phyloP scores from a whole-genome alignment of 2,113 vertebrate genomes.

The Semnornis frantzii region DNA sequence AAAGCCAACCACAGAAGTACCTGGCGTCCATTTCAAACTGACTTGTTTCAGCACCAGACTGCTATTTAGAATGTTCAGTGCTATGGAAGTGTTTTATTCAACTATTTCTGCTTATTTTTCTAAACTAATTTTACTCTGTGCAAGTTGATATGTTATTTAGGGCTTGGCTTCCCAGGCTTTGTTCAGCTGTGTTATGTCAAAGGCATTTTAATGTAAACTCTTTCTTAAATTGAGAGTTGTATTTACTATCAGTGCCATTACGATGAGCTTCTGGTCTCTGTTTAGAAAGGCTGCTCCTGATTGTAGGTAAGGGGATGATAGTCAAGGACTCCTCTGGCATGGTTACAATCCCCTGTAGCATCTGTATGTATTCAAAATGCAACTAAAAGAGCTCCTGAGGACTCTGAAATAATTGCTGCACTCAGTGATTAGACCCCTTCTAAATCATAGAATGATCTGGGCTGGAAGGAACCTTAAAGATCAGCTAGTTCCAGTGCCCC shows the following conservation, averaged over 20 bases:
- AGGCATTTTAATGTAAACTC: background rate
- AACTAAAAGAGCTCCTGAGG: background rate
- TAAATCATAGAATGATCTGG: background rate
- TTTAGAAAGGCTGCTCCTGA: background rate
- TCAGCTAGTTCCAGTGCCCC: too few relatives aligned
- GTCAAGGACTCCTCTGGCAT: background rate
- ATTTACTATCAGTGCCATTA: background rate
- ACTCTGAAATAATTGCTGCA: background rate
- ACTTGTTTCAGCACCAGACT: background rate
- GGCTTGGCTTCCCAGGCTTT: background rate
- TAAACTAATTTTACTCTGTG: background rate
- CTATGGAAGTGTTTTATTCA: background rate
- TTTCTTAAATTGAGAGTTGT: background rate
- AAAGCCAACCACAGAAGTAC: background rate
- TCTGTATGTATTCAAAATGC: background rate
- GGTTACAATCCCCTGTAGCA: background rate
- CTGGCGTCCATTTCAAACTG: background rate
- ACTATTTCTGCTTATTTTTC: background rate
- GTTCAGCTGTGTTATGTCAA: background rate
- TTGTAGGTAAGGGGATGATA: background rate
- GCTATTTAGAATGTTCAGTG: background rate
- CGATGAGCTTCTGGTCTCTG: background rate
- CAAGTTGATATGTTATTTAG: background rate
- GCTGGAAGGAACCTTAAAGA: too few relatives aligned
- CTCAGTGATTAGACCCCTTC: background rate